Evolutionary conservation across 2,797 vertebrate species (phyloP).

Genomic region (Epinephelus awoara): DNA sequence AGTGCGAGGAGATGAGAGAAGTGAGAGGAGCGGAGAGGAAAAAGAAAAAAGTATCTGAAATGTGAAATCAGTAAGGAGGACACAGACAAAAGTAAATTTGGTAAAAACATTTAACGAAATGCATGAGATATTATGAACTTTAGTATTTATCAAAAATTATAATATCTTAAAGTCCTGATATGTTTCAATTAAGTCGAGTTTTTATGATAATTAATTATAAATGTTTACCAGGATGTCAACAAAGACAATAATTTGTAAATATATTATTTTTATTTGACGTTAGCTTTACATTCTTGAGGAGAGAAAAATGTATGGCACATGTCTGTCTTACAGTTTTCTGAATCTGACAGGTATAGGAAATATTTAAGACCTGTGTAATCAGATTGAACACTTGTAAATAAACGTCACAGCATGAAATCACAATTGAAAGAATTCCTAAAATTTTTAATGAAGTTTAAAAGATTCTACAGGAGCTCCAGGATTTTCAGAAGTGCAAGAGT

Average conservation of each 20-base stretch:
- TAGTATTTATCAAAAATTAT: not conserved
- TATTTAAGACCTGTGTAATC: not conserved
- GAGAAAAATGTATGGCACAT: not conserved
- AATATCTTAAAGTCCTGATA: not conserved
- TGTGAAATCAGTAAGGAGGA: not conserved
- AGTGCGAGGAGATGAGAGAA: slow-evolving; percentile 12
- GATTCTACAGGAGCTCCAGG: not conserved
- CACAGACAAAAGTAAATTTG: not conserved
- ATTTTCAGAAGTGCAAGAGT: not conserved
- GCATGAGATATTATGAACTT: not conserved
- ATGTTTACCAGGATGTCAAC: not conserved
- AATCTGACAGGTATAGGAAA: too few relatives aligned
- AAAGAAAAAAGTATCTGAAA: not conserved
- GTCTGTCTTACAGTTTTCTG: not conserved
- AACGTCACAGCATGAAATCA: not conserved
- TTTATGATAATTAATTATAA: not conserved
- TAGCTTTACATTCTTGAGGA: not conserved
- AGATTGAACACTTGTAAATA: not conserved
- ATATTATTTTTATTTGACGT: not conserved
- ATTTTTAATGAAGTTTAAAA: not conserved
- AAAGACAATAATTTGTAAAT: not conserved
- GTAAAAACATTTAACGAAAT: not conserved
- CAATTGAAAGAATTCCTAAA: not conserved
- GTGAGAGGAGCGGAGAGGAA: not conserved
- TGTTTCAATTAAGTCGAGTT: not conserved